A percentile compares a stretch with the other conserved stretches of the same genome.
phyloP scores from a whole-genome alignment of 2,888 invertebrate species.

The Argyra leucocephala region DNA sequence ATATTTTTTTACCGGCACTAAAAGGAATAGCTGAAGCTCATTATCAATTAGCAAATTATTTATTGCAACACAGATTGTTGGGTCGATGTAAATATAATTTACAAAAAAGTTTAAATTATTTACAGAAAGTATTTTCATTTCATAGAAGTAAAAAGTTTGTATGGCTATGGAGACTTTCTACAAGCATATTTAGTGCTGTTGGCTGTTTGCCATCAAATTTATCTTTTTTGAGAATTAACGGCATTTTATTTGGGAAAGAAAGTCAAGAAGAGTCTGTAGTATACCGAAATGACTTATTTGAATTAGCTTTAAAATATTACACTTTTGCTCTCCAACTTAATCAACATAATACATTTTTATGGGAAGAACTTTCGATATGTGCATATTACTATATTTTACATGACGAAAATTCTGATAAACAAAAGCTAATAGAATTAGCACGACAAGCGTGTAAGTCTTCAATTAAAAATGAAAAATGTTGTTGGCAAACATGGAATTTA shows the following conservation, averaged over 20 bases:
- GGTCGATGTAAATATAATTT: slow-evolving; percentile 63
- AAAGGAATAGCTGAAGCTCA: slow-evolving; percentile 77
- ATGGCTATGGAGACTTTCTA: slow-evolving; percentile 66
- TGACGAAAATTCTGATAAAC: slow-evolving; percentile 27
- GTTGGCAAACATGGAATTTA: slow-evolving; percentile 78
- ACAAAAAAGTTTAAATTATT: slow-evolving; percentile 56
- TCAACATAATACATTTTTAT: slow-evolving; percentile 51
- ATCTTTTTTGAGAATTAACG: slow-evolving; percentile 46
- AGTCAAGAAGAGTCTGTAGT: slow-evolving; percentile 28
- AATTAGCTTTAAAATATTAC: slow-evolving; percentile 50
- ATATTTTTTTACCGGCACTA: slow-evolving; percentile 58
- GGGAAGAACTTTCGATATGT: slow-evolving; percentile 63
- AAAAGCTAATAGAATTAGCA: slow-evolving; percentile 43
- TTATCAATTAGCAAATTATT: slow-evolving; percentile 59
- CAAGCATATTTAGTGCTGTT: slow-evolving; percentile 53
- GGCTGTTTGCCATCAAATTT: slow-evolving; percentile 46
- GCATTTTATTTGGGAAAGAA: slow-evolving; percentile 42
- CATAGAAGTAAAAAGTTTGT: slow-evolving; percentile 46
- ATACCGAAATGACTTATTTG: slow-evolving; percentile 46
- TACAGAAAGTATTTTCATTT: slow-evolving; percentile 35
- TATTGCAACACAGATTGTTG: slow-evolving; percentile 56
- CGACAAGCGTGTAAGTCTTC: slow-evolving; percentile 52
- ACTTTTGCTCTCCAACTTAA: slow-evolving; percentile 50
- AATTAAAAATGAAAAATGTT: slow-evolving; percentile 48
- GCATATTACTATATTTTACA: slow-evolving; percentile 49